phyloP scores from a whole-genome alignment of 1,140 invertebrate species.

The Leucophenga varia region DNA sequence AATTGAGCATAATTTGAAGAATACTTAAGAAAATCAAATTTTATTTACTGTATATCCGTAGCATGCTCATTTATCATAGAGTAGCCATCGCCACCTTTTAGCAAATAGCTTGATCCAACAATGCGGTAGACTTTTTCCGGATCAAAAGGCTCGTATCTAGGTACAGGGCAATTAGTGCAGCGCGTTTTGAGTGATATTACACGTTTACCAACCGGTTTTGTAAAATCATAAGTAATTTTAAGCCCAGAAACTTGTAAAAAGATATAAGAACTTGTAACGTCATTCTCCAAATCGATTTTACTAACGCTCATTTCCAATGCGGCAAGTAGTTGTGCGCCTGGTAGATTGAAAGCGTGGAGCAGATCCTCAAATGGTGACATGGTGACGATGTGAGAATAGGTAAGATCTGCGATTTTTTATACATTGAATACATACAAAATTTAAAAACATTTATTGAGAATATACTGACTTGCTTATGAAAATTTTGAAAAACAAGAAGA shows the following conservation, averaged over 20 bases:
- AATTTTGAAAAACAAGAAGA: too few relatives aligned
- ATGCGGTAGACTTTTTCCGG: constrained; percentile 63
- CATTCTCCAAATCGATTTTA: constrained; percentile 36
- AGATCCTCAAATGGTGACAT: constrained; percentile 72
- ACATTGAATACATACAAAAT: too few relatives aligned
- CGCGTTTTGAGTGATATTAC: constrained; percentile 62
- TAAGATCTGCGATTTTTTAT: too few relatives aligned
- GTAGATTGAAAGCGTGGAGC: constrained; percentile 66
- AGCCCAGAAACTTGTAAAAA: constrained; percentile 66
- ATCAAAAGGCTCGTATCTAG: constrained; percentile 62
- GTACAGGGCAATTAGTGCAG: constrained; percentile 68
- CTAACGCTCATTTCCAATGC: constrained; percentile 64
- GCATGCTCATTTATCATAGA: constrained; percentile 47
- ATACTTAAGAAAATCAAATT: not conserved
- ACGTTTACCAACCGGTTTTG: constrained; percentile 60
- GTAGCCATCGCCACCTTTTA: constrained; percentile 68
- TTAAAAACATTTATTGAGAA: too few relatives aligned
- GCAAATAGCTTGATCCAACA: constrained; percentile 64
- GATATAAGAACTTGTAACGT: constrained; percentile 58
- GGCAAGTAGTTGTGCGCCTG: constrained; percentile 63
- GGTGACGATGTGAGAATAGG: constrained; percentile 66
- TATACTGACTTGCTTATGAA: too few relatives aligned
- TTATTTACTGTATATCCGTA: constrained; percentile 35
- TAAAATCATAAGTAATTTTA: constrained; percentile 59
- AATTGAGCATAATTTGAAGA: not conserved